A percentile compares a stretch with the other conserved stretches of the same genome.
phyloP scores from a whole-genome alignment of 2,888 invertebrate species.

The Drosophila algonquin region DNA sequence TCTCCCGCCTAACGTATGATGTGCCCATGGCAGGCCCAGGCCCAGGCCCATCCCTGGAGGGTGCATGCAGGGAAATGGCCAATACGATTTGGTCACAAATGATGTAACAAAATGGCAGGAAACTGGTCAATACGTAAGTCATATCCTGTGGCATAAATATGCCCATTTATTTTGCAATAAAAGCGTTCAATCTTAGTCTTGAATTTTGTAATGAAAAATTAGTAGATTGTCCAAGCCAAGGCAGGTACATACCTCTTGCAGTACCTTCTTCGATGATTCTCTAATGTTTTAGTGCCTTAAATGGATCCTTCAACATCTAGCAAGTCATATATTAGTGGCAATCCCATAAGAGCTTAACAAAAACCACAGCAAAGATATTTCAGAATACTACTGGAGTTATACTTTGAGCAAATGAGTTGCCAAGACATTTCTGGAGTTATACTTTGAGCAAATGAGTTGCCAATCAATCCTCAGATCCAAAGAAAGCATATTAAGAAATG shows the following conservation, averaged over 20 bases:
- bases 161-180: not conserved
- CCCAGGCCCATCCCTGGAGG: conserved; percentile 24
- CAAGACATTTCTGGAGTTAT: too few relatives aligned
- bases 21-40: conserved; percentile 45
- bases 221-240: too few relatives aligned
- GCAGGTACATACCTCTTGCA: too few relatives aligned
- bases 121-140: not conserved
- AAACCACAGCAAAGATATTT: not conserved
- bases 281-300: too few relatives aligned
- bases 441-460: too few relatives aligned
- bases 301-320: too few relatives aligned
- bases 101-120: not conserved
- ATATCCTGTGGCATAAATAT: not conserved
- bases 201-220: too few relatives aligned
- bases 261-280: too few relatives aligned
- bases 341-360: rapidly evolving
- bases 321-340: not conserved
- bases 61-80: not conserved
- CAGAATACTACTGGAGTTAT: not conserved
- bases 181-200: too few relatives aligned
- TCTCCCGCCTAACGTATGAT: conserved; percentile 76
- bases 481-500: not conserved
- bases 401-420: too few relatives aligned
- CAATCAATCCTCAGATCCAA: not conserved
- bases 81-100: not conserved